Percentiles rank a stretch among this genome's conserved stretches.
Evolutionary conservation across 1,140 invertebrate species (phyloP).

Genomic region (Solenopsis invicta): DNA sequence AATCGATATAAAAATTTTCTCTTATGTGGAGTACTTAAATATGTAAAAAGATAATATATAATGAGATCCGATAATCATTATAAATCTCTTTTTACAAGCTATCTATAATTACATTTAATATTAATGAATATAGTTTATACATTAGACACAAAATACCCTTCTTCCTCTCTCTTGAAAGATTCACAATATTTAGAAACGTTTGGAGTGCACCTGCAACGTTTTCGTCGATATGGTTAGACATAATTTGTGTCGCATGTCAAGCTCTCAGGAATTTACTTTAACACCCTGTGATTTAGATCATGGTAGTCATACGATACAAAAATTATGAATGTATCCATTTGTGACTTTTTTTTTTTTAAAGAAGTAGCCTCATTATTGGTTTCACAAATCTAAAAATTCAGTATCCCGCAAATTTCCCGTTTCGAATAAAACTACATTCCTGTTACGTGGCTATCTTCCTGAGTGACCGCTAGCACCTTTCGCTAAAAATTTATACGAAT

Average conservation of each 20-base stretch:
- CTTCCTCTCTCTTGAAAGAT: background rate
- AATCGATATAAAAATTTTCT: constrained; percentile 18
- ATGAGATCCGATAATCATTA: background rate
- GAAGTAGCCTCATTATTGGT: constrained; percentile 58
- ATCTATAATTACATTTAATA: constrained; percentile 12
- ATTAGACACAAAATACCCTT: constrained; percentile 30
- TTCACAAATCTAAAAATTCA: constrained; percentile 46
- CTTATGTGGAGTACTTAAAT: constrained; percentile 1
- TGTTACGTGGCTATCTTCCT: constrained; percentile 21
- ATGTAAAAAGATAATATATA: constrained; percentile 28
- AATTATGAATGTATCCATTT: constrained; percentile 52
- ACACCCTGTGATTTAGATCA: constrained; percentile 7
- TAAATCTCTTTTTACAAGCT: constrained; percentile 2
- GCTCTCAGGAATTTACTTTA: constrained; percentile 40
- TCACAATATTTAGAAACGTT: constrained; percentile 33
- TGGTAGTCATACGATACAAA: constrained; percentile 36
- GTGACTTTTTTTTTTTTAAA: constrained; percentile 33
- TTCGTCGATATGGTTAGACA: constrained; percentile 71
- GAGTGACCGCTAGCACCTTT: constrained; percentile 55
- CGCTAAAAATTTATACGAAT: constrained; percentile 59
- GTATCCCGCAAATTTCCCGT: background rate
- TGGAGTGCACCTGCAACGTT: constrained; percentile 41
- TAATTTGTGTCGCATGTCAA: constrained; percentile 59
- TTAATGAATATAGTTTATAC: constrained; percentile 19
- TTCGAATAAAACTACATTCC: constrained; percentile 39